Evolutionary conservation across 2,797 vertebrate genomes (phyloP).

Genomic region (Agapornis canus): DNA sequence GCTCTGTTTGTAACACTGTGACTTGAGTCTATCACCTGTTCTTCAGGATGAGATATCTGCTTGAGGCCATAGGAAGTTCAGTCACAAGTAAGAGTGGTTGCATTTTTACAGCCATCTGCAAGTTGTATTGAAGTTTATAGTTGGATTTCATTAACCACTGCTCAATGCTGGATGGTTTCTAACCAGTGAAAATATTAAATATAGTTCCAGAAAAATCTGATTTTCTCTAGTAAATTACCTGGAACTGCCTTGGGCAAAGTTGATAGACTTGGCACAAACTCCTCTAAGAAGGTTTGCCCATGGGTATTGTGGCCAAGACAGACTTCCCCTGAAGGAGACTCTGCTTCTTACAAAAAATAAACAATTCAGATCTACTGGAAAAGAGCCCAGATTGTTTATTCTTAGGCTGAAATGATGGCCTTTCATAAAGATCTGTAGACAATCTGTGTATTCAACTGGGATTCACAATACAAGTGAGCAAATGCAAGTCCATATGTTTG

Average conservation of each 20-base stretch:
- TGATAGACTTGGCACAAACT: not conserved
- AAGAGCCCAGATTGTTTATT: slow-evolving; percentile 32
- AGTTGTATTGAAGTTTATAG: not conserved
- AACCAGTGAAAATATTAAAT: not conserved
- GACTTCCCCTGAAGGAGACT: not conserved
- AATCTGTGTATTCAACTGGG: not conserved
- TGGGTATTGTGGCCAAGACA: not conserved
- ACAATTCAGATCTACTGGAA: not conserved
- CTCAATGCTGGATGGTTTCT: not conserved
- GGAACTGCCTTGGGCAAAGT: not conserved
- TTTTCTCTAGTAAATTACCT: not conserved
- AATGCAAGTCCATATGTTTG: not conserved
- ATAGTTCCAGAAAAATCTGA: not conserved
- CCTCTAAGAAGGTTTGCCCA: not conserved
- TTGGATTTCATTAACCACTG: not conserved
- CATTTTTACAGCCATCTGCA: not conserved
- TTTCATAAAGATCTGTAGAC: slow-evolving; percentile 1
- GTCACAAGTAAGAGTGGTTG: not conserved
- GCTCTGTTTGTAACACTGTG: not conserved
- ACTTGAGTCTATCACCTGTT: not conserved
- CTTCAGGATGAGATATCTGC: not conserved
- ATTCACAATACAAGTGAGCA: not conserved
- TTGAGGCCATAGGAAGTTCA: not conserved
- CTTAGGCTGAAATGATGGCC: not conserved
- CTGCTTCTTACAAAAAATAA: not conserved